Base-by-base conservation (phyloP, 2,888 invertebrate species). In the Epistrophella euchroma region DNA sequence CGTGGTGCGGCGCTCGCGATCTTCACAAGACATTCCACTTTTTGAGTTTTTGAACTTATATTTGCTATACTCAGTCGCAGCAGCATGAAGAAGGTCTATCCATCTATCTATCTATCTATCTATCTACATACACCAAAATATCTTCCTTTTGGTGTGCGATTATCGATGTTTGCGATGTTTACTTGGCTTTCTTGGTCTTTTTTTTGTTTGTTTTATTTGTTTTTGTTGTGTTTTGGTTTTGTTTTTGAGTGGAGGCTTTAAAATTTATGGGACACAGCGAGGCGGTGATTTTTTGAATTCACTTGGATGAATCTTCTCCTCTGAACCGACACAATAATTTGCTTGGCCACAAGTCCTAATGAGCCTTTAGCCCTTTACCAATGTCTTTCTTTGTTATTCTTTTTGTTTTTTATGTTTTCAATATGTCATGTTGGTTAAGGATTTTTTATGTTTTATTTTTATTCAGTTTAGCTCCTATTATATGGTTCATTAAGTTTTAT, bases 281-380 rank as follows among this genome's bases (percentile, higher is more conserved):
- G 86, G 77, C 82, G 86, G 86, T 70, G 86, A 78, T 77, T 86
- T 82, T 86, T 50, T 82, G 86, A 86, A 74, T 77, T 82, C 73
- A 71, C 76, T 85, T 72, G 85, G 70, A 71, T 58, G 56, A 76
- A 52, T 58, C 40, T 25, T 37, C 75, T 45, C 35, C 79, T 32
- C 9, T 40, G 55, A 52, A 40, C 58, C 68, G 60, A 73, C 76
- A 76, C 55, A 25, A 75, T 66, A 84, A 75, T 75, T 84, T 71
- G 75, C 75, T 75, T 76, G 72, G 76, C 81, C 81, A 25, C 71
- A 72, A 81, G 74, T 86, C 86, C 86, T 86, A 86, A 86, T 82
- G 82, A 86, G 82, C 77, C 77, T 81, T 72, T 68, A 52, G 52
- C 37, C 77, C 77, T 81, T 72, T 68, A 52, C 68, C 37, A 52